Conservation (phyloP, 2,113 vertebrate species). For the Laterallus jamaicensis region DNA sequence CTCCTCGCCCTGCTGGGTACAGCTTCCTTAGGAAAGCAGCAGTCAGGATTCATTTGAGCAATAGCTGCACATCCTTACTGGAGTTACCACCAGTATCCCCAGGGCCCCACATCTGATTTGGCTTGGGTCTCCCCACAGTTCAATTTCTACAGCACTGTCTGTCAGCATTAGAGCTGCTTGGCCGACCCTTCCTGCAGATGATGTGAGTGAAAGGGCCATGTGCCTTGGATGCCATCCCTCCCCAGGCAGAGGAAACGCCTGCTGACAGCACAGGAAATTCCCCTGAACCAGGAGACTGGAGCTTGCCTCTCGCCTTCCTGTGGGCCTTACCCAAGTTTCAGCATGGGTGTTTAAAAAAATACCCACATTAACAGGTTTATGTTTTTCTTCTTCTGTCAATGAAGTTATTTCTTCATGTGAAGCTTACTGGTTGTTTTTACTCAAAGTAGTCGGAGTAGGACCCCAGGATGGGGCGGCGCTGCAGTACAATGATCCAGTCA, state of each 20-base stretch:
- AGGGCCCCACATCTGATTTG: neutral
- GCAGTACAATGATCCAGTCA: neutral
- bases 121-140: neutral
- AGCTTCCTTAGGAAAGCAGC: neutral
- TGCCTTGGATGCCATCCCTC: neutral
- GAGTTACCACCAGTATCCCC: neutral
- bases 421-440: neutral
- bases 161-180: neutral
- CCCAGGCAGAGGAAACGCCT: neutral
- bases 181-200: neutral
- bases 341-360: neutral
- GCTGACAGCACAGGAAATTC: conserved; percentile 35
- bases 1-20: neutral
- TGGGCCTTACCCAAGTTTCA: neutral
- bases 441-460: neutral
- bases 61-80: neutral
- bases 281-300: conserved; percentile 3
- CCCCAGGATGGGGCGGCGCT: neutral
- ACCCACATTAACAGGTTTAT: neutral
- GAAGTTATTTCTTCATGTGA: neutral
- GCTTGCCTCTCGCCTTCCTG: neutral
- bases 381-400: neutral
- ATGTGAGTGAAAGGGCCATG: neutral
- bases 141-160: neutral
- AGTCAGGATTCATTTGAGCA: neutral